Evolutionary conservation across 2,797 vertebrate species (phyloP), one percentile per base, ranked within the genome.

Genomic region (Florisuga fusca): DNA sequence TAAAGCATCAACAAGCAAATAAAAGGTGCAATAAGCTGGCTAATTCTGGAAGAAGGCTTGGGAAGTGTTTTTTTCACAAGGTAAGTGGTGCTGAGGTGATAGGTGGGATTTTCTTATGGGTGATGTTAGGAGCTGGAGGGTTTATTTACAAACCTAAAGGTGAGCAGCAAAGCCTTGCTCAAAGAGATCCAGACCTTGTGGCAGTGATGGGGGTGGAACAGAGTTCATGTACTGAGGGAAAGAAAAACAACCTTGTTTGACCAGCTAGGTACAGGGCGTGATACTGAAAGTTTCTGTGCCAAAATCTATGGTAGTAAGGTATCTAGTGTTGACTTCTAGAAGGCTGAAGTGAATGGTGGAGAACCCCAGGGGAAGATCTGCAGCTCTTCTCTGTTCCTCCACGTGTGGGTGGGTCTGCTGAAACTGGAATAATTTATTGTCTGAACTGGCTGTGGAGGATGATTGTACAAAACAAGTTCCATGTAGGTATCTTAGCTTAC

Each of bases 61-160:
- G 29, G 38, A 27, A 12, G 4, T 1, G 2, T 3, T 1, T 6
- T n/a, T 1, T 7, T 63, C 1, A 2, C 9, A 45, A 74, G 45
- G 50, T 55, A 66, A 73, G 34, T 27, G 16, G 6, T 21, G 9
- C 13, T 67, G 2, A 5, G 36, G 2, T 43, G 34, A 9, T 53
- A 48, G 48, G 25, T 16, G 9, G 9, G 4, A 13, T 77, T 80
- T 79, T 85, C 5, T 27, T 48, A 5, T 8, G 17, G 20, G 4
- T 7, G 23, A 1, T 1, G 7, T 6, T 5, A 18, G 50, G 11
- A 31, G 48, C 22, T 22, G 7, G 13, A 55, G 25, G 33, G 7
- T 89, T 4, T 3, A 7, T 14, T 55, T 36, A 17, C 12, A 36
- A 38, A 69, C 43, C 20, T 29, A 3, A 59, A 59, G 22, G 25